phyloP scores from a whole-genome alignment of 2,797 vertebrate genomes.

The Melanotaenia pygmaea region DNA sequence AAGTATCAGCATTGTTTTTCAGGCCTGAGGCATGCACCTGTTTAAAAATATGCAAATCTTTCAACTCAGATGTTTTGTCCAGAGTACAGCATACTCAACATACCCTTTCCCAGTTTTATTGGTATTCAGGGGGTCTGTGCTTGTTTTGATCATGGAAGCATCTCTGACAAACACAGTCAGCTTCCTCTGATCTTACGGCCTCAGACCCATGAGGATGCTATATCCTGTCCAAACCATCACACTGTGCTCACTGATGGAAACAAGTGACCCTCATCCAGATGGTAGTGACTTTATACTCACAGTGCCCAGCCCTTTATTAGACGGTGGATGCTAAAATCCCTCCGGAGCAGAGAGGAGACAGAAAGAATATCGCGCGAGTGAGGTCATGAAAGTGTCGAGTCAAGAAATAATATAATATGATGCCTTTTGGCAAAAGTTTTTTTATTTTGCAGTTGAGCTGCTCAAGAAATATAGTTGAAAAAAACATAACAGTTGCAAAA shows the following conservation, averaged over 20 bases:
- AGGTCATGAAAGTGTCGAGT: constrained; percentile 63
- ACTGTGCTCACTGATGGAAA: constrained; percentile 40
- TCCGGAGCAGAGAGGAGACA: constrained; percentile 33
- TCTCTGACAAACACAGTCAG: constrained; percentile 52
- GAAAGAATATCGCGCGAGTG: constrained; percentile 20
- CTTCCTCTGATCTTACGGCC: constrained; percentile 49
- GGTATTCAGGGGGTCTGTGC: constrained; percentile 25
- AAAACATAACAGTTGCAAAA: neutral
- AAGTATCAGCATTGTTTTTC: constrained; percentile 23
- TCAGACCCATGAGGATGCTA: constrained; percentile 37
- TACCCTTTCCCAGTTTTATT: constrained; percentile 14
- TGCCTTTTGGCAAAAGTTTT: constrained; percentile 61
- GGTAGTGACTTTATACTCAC: constrained; percentile 64
- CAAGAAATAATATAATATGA: constrained; percentile 55
- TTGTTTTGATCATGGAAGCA: constrained; percentile 50
- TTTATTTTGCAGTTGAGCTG: constrained; percentile 52
- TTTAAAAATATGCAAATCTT: constrained; percentile 31
- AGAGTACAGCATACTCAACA: neutral
- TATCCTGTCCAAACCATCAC: constrained; percentile 30
- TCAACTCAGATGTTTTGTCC: neutral
- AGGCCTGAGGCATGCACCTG: constrained; percentile 23
- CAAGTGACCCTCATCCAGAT: constrained; percentile 67
- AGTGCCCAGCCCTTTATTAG: constrained; percentile 59
- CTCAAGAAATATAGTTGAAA: constrained; percentile 18
- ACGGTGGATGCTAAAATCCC: constrained; percentile 50